Evolutionary conservation across 1,140 invertebrate genomes (phyloP).

Genomic region (Periplaneta americana): DNA sequence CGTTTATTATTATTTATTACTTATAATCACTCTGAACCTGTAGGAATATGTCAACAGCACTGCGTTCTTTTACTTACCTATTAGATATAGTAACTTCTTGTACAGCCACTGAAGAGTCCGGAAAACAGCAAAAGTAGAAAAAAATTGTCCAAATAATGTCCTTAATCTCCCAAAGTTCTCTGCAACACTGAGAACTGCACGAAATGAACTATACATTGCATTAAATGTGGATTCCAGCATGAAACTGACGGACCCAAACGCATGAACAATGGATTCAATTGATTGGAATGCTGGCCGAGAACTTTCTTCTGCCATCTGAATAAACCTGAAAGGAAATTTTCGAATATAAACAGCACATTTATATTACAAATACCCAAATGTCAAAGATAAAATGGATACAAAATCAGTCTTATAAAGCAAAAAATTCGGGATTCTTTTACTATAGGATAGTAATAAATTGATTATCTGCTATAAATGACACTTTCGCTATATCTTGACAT

Average conservation of each 20-base stretch:
- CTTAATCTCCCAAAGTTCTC: constrained; percentile 86
- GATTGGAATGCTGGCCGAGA: constrained; percentile 89
- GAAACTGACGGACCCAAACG: constrained; percentile 89
- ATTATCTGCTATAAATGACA: too few species aligned
- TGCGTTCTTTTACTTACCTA: constrained; percentile 46
- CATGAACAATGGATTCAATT: constrained; percentile 86
- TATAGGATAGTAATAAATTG: too few species aligned
- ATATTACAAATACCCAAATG: too few species aligned
- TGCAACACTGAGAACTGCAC: constrained; percentile 90
- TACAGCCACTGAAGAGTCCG: constrained; percentile 73
- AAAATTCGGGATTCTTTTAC: too few species aligned
- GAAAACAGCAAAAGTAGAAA: constrained; percentile 78
- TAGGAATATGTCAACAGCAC: too few species aligned
- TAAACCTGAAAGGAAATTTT: constrained; percentile 68
- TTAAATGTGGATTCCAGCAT: constrained; percentile 96
- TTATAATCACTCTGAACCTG: too few species aligned
- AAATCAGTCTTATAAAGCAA: too few species aligned
- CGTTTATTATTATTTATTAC: too few species aligned
- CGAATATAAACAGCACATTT: too few species aligned
- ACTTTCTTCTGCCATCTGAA: constrained; percentile 84
- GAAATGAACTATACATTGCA: constrained; percentile 90
- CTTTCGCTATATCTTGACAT: too few species aligned
- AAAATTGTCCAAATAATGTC: constrained; percentile 74
- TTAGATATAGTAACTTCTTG: constrained; percentile 59
- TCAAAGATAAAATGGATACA: not conserved